Evolutionary conservation across 2,888 invertebrate species (phyloP).

Genomic region (Thyatira batis): DNA sequence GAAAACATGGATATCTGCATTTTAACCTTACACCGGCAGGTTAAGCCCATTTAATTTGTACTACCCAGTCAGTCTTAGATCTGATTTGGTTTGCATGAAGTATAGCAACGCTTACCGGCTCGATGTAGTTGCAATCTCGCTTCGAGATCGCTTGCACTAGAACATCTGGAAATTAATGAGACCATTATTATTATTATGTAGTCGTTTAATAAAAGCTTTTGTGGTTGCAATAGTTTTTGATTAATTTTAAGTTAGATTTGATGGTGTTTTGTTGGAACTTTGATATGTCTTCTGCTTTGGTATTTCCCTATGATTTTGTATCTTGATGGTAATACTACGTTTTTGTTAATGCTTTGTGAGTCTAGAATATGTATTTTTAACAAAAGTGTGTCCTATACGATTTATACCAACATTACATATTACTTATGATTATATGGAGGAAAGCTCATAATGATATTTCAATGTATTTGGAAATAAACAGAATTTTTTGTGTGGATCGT

Average conservation of each 20-base stretch:
- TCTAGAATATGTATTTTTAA: too few relatives aligned
- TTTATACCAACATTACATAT: too few relatives aligned
- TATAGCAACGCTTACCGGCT: conserved; percentile 35
- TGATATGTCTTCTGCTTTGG: too few relatives aligned
- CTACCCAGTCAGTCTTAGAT: conserved; percentile 16
- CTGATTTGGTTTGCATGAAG: conserved; percentile 37
- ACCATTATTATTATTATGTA: conserved; percentile 1
- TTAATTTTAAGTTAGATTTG: background rate
- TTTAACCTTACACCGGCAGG: background rate
- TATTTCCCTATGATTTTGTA: too few relatives aligned
- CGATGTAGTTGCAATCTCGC: conserved; percentile 11
- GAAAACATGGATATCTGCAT: background rate
- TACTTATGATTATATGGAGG: too few relatives aligned
- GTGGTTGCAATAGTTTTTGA: background rate
- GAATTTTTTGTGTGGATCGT: too few relatives aligned
- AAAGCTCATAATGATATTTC: too few relatives aligned
- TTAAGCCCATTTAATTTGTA: conserved; percentile 8
- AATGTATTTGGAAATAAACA: too few relatives aligned
- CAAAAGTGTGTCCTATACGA: too few relatives aligned
- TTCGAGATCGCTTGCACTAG: conserved; percentile 15
- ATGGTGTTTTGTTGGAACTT: background rate
- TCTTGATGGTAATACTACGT: too few relatives aligned
- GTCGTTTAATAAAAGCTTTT: background rate
- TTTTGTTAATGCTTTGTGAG: too few relatives aligned
- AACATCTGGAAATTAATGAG: conserved; percentile 39